Conservation (phyloP, 2,797 vertebrate species). For the Argya squamiceps region DNA sequence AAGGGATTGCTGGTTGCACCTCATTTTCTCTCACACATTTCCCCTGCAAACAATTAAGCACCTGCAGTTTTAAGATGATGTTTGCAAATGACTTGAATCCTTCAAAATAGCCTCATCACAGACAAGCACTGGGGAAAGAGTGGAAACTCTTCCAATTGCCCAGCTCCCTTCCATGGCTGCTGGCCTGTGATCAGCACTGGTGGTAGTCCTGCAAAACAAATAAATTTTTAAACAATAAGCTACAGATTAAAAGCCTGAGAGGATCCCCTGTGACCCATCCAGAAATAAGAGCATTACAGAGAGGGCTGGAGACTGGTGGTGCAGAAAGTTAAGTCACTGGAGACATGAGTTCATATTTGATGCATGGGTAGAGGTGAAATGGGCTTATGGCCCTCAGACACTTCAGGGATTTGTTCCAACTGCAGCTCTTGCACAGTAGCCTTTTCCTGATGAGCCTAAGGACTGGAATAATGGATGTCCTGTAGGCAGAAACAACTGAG, state of each 20-base stretch:
- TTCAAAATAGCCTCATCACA: background rate
- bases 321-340: slow-evolving; percentile 34
- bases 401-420: slow-evolving; percentile 20
- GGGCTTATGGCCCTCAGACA: background rate
- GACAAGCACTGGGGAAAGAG: background rate
- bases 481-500: background rate
- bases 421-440: rapidly evolving
- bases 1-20: background rate
- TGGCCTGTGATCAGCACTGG: background rate
- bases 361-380: slow-evolving; percentile 53
- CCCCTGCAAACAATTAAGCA: background rate
- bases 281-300: slow-evolving; percentile 40
- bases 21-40: background rate
- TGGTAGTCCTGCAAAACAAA: slow-evolving; percentile 1
- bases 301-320: background rate
- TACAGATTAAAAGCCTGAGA: slow-evolving; percentile 53
- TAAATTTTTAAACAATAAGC: slow-evolving; percentile 55
- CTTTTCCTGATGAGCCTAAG: background rate
- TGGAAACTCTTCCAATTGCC: background rate
- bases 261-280: background rate
- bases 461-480: background rate
- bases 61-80: background rate
- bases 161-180: background rate
- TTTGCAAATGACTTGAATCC: background rate
- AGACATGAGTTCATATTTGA: slow-evolving; percentile 48